A percentile compares a stretch with the other conserved stretches of the same genome.
Conservation (phyloP, 2,888 invertebrate species). For the Dermolepida albohirtum region DNA sequence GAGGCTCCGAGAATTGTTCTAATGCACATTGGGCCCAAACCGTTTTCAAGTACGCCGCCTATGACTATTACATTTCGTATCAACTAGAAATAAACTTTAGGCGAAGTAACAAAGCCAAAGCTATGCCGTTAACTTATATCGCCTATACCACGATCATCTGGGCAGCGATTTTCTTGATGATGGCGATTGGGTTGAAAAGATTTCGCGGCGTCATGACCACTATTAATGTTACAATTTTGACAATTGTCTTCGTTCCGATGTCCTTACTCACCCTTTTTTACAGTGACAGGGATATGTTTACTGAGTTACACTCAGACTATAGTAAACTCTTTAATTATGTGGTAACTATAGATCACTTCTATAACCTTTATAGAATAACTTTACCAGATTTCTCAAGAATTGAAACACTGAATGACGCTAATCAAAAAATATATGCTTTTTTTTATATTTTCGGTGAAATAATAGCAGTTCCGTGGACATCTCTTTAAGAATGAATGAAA, state of each 20-base stretch:
- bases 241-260: slow-evolving; percentile 15
- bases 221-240: neutral
- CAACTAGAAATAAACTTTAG: slow-evolving; percentile 3
- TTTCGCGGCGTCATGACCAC: slow-evolving; percentile 8
- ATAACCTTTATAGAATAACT: no score
- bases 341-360: neutral
- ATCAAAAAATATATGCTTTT: no score
- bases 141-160: neutral
- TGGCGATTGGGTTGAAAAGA: slow-evolving; percentile 25
- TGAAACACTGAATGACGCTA: no score
- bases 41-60: slow-evolving; percentile 6
- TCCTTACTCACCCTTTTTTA: neutral
- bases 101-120: neutral
- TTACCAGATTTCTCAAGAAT: no score
- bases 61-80: slow-evolving; percentile 12
- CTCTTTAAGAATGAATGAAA: no score
- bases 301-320: neutral
- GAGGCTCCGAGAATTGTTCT: neutral
- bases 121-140: neutral
- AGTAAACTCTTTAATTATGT: slow-evolving; percentile 8
- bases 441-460: no score
- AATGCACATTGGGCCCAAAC: neutral
- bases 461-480: no score
- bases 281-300: slow-evolving; percentile 19
- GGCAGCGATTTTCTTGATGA: slow-evolving; percentile 1